Conservation (phyloP, 1,140 invertebrate species). For the Drosophila sturtevanti region DNA sequence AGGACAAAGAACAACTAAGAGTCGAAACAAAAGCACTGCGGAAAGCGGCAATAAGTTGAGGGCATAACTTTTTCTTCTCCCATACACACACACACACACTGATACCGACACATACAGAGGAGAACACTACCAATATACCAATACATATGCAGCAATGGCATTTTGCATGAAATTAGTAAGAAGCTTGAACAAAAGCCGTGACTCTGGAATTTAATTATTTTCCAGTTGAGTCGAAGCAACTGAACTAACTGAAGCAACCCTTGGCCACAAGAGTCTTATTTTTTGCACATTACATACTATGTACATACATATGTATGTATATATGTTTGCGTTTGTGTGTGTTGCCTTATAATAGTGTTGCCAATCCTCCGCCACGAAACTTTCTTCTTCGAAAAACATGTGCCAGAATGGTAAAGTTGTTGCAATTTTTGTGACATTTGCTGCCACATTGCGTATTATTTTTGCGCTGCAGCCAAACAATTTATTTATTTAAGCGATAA, state of each 20-base stretch:
- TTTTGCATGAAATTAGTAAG: slow-evolving; percentile 76
- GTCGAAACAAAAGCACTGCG: slow-evolving; percentile 68
- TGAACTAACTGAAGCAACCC: slow-evolving; percentile 9
- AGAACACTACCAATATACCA: background rate
- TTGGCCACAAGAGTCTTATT: slow-evolving; percentile 68
- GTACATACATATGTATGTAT: slow-evolving; percentile 18
- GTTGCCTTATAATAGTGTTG: slow-evolving; percentile 1
- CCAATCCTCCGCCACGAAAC: background rate
- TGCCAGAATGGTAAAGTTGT: slow-evolving; percentile 57
- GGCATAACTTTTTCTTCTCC: slow-evolving; percentile 70
- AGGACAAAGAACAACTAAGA: slow-evolving; percentile 16
- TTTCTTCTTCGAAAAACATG: slow-evolving; percentile 25
- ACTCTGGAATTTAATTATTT: slow-evolving; percentile 77
- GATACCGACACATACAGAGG: background rate
- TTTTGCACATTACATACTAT: slow-evolving; percentile 69
- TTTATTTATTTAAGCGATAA: slow-evolving; percentile 54
- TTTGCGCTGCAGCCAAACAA: slow-evolving; percentile 53
- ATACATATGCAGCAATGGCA: slow-evolving; percentile 20
- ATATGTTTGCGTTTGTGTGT: background rate
- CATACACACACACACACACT: slow-evolving; percentile 27
- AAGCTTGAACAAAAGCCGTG: slow-evolving; percentile 59
- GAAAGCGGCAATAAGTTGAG: slow-evolving; percentile 73
- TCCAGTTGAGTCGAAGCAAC: slow-evolving; percentile 46
- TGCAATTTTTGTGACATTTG: slow-evolving; percentile 61
- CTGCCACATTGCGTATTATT: slow-evolving; percentile 55